These are phyloP conservation scores for Cistogaster globosa DNA, from an alignment of 2,888 invertebrate genomes.

Conservation along the genomic window DNA sequence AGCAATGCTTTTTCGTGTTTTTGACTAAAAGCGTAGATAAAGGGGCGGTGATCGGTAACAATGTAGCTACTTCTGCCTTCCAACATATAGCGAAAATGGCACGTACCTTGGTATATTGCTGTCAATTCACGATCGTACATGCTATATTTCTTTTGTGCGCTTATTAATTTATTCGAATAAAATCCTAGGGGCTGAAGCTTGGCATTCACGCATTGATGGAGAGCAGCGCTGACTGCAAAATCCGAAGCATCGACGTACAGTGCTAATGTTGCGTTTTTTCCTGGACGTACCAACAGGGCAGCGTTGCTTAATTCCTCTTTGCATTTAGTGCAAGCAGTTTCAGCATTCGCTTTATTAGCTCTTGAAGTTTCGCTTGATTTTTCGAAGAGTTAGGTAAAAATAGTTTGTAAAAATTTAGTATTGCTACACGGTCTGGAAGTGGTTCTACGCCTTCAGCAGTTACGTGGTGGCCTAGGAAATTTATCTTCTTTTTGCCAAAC, in stretches of 20 bases:
- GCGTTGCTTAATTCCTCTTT: constrained; percentile 31
- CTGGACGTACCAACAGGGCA: constrained; percentile 5
- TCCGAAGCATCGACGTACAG: constrained; percentile 30
- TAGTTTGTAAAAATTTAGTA: neutral
- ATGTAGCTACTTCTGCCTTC: constrained; percentile 48
- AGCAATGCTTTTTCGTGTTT: constrained; percentile 15
- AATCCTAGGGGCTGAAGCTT: constrained; percentile 52
- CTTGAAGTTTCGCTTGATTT: constrained; percentile 52
- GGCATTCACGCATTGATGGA: constrained; percentile 55
- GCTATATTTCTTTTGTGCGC: constrained; percentile 15
- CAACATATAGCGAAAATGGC: constrained; percentile 56
- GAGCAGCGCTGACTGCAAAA: constrained; percentile 46
- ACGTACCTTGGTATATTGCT: constrained; percentile 40
- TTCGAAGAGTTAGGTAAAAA: no score
- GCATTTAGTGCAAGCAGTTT: constrained; percentile 48
- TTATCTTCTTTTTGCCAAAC: neutral
- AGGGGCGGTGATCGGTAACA: constrained; percentile 36
- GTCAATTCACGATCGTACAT: constrained; percentile 54
- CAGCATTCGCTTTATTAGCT: constrained; percentile 22
- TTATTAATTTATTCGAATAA: constrained; percentile 74
- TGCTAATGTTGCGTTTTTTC: constrained; percentile 26
- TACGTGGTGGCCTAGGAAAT: neutral
- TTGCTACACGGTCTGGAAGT: constrained; percentile 24
- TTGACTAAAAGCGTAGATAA: constrained; percentile 41
- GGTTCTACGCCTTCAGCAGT: constrained; percentile 11